These are phyloP conservation scores for Camelus bactrianus DNA, from an alignment of 2,113 vertebrate species.

Conservation along the genomic window DNA sequence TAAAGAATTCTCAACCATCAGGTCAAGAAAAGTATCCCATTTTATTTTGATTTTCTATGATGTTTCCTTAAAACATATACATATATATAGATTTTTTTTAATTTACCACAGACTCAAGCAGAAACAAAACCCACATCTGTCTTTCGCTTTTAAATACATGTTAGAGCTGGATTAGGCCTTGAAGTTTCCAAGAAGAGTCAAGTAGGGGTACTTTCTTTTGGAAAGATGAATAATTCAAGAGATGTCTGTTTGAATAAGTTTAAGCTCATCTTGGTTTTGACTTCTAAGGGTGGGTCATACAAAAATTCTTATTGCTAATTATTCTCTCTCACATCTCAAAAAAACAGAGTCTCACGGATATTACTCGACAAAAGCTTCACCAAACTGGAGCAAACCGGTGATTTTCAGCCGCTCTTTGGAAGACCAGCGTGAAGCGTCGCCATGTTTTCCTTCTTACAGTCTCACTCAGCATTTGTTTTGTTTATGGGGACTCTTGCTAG, in stretches of 20 bases:
- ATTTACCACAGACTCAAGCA: conserved; percentile 62
- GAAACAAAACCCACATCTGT: neutral
- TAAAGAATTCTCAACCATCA: conserved; percentile 71
- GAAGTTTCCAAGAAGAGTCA: conserved; percentile 78
- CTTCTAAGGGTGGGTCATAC: conserved; percentile 73
- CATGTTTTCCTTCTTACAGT: accelerated
- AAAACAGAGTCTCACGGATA: conserved; percentile 21
- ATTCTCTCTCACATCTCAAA: conserved; percentile 47
- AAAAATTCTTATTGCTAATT: conserved; percentile 77
- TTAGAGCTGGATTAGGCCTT: conserved; percentile 75
- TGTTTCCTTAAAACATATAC: conserved; percentile 60
- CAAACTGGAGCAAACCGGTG: neutral
- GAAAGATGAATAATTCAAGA: conserved; percentile 85
- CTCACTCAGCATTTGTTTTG: neutral
- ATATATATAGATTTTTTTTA: neutral
- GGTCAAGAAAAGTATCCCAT: conserved; percentile 45
- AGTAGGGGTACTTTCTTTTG: conserved; percentile 74
- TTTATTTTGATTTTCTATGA: conserved; percentile 71
- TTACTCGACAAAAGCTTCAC: conserved; percentile 29
- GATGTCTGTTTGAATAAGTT: conserved; percentile 80
- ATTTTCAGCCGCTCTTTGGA: conserved; percentile 37
- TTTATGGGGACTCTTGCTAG: neutral
- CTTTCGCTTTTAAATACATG: conserved; percentile 20
- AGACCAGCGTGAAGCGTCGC: neutral
- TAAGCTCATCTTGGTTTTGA: conserved; percentile 76